Evolutionary conservation across 2,888 invertebrate species (phyloP), one percentile per base, ranked within the genome.

Genomic region (Stegophylla sp.): DNA sequence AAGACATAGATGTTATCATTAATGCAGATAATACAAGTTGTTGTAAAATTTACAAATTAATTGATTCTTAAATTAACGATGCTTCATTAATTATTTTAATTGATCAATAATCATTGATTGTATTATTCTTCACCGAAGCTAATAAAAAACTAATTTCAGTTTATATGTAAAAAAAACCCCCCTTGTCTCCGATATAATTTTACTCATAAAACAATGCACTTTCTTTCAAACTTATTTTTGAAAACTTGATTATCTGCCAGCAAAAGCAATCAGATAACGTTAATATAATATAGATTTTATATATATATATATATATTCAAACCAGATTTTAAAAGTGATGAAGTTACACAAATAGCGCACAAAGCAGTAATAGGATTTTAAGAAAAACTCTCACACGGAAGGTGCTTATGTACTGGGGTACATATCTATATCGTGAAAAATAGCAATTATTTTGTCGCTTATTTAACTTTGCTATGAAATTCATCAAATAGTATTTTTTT

Each of bases 141-240:
- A 28, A 48, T 48, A 28, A 48, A 48, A 61, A 48, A 17, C 17
- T 74, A 61, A 63, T 63, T 74, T 20, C 0, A 3, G 34, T 48
- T 51, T 74, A 63, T 51, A 48, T 74, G 28, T 61, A 73, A 45
- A 34, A 48, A 74, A 61, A 45, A 61, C 9, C 23, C 20, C 20
- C 20, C 12, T 69, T 64, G n/a, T 12, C 3, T 20, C 34, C 3
- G n/a, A 51, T 34, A 41, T 53, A 64, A 53, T 76, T 43, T 23
- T 17, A 76, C 64, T 51, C 7, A 53, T 53, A 9, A 13, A 67
- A 71, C 79, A 79, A 79, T 79, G 79, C 61, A 51, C 53, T 79
- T 61, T 69, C 79, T 61, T 79, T 69, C 34, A 79, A 15, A 61
- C 51, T 66, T 79, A 79, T 79, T 71, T 79, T 79, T 69, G 17